Evolutionary conservation across 2,888 invertebrate species (phyloP).

Genomic region (Cerastoderma edule): DNA sequence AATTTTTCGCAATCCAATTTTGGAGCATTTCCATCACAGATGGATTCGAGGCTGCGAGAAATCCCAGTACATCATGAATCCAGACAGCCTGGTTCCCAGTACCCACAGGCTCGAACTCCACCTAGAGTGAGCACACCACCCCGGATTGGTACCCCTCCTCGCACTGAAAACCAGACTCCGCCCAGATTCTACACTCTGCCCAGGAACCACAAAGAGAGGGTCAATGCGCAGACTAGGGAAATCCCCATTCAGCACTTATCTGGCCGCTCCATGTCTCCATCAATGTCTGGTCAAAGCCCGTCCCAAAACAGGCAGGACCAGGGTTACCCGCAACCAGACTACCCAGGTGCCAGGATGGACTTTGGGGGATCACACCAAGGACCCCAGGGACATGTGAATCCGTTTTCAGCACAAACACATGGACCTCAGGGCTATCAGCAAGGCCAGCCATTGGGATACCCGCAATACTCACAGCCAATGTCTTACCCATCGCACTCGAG

Average conservation of each 20-base stretch:
- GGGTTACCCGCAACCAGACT: constrained; percentile 31
- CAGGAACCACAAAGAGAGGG: constrained; percentile 48
- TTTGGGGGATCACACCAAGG: constrained; percentile 16
- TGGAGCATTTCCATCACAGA: constrained; percentile 5
- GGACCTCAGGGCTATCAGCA: constrained; percentile 13
- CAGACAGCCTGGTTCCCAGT: constrained; percentile 32
- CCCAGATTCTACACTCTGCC: constrained; percentile 55
- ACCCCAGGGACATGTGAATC: no score
- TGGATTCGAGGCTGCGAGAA: constrained; percentile 39
- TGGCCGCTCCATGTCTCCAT: constrained; percentile 35
- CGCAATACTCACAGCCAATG: constrained; percentile 34
- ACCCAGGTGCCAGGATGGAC: constrained; percentile 27
- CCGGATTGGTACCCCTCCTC: constrained; percentile 54
- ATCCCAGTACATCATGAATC: constrained; percentile 62
- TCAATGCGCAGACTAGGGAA: constrained; percentile 59
- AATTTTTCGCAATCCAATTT: constrained; percentile 20
- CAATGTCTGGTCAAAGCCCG: constrained; percentile 9
- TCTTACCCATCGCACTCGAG: constrained; percentile 12
- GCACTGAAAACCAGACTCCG: constrained; percentile 34
- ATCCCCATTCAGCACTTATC: constrained; percentile 73
- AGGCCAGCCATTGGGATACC: constrained; percentile 7
- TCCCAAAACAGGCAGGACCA: no score
- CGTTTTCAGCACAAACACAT: constrained; percentile 22
- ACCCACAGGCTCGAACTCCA: constrained; percentile 42
- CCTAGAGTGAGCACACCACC: constrained; percentile 54